Evolutionary conservation across 2,797 vertebrate species (phyloP).

Genomic region (Sebastes steindachneri): DNA sequence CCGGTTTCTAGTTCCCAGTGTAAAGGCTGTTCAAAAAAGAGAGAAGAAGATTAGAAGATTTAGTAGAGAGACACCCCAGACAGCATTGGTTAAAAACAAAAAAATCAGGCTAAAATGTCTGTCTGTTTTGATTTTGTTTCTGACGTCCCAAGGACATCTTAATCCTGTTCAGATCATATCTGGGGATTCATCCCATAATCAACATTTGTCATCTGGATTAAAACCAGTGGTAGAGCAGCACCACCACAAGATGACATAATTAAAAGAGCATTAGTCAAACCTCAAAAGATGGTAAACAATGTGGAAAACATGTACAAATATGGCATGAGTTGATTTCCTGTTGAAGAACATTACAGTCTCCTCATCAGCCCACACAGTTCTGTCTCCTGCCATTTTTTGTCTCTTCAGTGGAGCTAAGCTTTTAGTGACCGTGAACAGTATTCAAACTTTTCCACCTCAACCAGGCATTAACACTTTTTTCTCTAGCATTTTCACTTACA

Average conservation of each 20-base stretch:
- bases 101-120: neutral
- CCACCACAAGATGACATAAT: no score
- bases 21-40: conserved; percentile 45
- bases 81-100: neutral
- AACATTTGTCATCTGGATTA: neutral
- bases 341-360: no score
- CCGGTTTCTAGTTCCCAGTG: conserved; percentile 48
- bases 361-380: neutral
- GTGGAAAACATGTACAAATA: no score
- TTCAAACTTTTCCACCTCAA: no score
- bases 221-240: neutral
- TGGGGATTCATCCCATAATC: neutral
- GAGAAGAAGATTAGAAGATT: neutral
- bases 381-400: neutral
- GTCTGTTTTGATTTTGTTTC: neutral
- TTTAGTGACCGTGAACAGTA: neutral
- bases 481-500: neutral
- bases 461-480: no score
- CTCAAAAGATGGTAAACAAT: no score
- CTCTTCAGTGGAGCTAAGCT: neutral
- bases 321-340: no score
- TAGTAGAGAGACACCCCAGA: neutral
- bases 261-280: no score
- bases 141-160: neutral
- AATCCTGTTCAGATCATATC: neutral